Evolutionary conservation across 2,888 invertebrate species (phyloP).

Genomic region (Hirudinaria manillensis): DNA sequence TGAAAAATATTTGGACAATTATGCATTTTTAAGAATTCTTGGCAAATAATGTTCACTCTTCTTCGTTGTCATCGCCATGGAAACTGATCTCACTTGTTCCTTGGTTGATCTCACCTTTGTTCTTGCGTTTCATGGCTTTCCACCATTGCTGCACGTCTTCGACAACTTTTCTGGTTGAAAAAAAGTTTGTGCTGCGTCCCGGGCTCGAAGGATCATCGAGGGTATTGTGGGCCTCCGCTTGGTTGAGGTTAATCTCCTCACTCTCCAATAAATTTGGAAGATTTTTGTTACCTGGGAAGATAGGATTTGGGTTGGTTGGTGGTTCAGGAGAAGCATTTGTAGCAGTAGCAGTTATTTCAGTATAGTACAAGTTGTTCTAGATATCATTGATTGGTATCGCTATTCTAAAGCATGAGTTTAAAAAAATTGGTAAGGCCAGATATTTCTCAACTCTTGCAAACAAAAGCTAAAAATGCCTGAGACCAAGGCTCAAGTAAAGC

Average conservation of each 20-base stretch:
- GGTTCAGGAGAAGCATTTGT: neutral
- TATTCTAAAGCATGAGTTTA: too few species aligned
- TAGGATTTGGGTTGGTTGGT: neutral
- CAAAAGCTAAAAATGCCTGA: too few species aligned
- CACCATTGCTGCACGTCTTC: conserved; percentile 22
- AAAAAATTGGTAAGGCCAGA: too few species aligned
- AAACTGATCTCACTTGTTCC: neutral
- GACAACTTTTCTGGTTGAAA: conserved; percentile 10
- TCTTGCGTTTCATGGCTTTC: conserved; percentile 18
- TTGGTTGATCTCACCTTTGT: neutral
- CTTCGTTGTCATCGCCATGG: neutral
- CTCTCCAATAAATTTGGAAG: conserved; percentile 61
- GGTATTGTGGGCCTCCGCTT: neutral
- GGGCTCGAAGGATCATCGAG: neutral
- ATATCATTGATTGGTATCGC: too few species aligned
- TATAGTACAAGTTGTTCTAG: too few species aligned
- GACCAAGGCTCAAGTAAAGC: too few species aligned
- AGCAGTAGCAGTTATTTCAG: too few species aligned
- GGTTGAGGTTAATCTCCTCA: conserved; percentile 37
- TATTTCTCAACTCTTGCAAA: too few species aligned
- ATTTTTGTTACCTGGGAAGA: conserved; percentile 42
- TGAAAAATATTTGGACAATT: too few species aligned
- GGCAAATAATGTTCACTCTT: neutral
- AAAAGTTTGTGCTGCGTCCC: neutral
- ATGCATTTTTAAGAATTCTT: too few species aligned